Base-by-base conservation (phyloP, 2,113 vertebrate species). In the Synodontis membranacea region DNA sequence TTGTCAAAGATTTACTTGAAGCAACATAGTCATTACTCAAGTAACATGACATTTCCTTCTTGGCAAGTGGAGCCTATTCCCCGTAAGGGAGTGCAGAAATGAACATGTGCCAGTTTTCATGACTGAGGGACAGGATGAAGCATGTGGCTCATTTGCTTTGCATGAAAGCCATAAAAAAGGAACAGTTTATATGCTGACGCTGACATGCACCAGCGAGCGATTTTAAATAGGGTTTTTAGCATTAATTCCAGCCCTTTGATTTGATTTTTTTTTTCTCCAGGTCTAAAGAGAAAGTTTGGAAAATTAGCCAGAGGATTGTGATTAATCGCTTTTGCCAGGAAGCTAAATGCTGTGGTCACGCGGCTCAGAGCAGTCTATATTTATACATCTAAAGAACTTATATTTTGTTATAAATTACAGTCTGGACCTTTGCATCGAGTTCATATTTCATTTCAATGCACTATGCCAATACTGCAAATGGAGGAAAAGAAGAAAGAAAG, bases 1-100 rank as follows among this genome's bases (percentile, higher is more conserved):
- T 93, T 93, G 93, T 94, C 93, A 95, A 88, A 91, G 92, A 93
- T 90, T 91, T 91, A 93, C 91, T 93, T 90, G 90, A 90, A 93
- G 91, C 93, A 92, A 93, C 94, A 89, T 91, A 94, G 92, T 95
- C 94, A 95, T 95, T 94, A 95, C 91, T 75, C 79, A 90, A 87
- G 88, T 90, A 93, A 93, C 92, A 91, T 92, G 92, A 94, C 93
- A 93, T 94, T 91, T 94, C 90, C 90, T 92, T 89, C 89, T 91
- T 94, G 93, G 94, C 93, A 92, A 90, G 86, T 75, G 85, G 72
- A 78, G 81, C 85, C 81, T 66, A 28, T 85, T 80, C 37, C 50
- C 86, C 80, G 25, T 7, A n/a, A 76, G 68, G 85, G 39, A 78
- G 58, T 86, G 86, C 89, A 64, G 87, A 92, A 92, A 93, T 93